Evolutionary conservation across 35 echinoderm and acorn worm species (phyloP).

Genomic region (Diadema setosum): DNA sequence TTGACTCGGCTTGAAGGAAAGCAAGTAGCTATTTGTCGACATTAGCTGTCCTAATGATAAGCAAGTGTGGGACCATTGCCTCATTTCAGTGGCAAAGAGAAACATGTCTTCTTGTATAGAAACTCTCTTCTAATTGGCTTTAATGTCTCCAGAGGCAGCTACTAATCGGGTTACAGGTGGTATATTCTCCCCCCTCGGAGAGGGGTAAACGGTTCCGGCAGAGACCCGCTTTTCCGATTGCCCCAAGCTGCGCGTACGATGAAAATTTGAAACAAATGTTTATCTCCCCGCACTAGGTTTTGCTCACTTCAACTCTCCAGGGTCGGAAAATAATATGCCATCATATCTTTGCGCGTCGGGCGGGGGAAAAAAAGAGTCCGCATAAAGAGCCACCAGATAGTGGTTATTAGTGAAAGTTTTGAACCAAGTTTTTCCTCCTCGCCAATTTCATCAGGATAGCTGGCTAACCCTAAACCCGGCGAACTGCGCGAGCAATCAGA

Average conservation of each 20-base stretch:
- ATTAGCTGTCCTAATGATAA: too few relatives aligned
- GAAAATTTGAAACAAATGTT: conserved; percentile 3
- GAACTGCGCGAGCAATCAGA: too few relatives aligned
- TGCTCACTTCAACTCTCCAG: neutral
- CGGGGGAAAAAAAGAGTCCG: too few relatives aligned
- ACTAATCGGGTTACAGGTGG: conserved; percentile 4
- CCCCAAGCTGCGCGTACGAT: neutral
- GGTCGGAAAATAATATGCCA: neutral
- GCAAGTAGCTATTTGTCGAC: too few relatives aligned
- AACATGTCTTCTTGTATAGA: neutral
- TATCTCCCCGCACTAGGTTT: neutral
- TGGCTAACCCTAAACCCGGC: too few relatives aligned
- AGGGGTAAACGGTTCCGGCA: neutral
- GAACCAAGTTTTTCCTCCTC: too few relatives aligned
- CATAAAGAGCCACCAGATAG: too few relatives aligned
- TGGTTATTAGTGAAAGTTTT: too few relatives aligned
- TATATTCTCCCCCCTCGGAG: neutral
- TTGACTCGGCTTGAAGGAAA: too few relatives aligned
- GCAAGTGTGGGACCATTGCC: too few relatives aligned
- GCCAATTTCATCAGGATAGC: too few relatives aligned
- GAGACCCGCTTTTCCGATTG: neutral
- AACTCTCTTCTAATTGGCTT: neutral
- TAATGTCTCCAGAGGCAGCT: neutral
- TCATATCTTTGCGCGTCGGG: too few relatives aligned
- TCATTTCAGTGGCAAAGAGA: neutral